Evolutionary conservation across 2,797 vertebrate species (phyloP).

Genomic region (Urophycis tenuis): DNA sequence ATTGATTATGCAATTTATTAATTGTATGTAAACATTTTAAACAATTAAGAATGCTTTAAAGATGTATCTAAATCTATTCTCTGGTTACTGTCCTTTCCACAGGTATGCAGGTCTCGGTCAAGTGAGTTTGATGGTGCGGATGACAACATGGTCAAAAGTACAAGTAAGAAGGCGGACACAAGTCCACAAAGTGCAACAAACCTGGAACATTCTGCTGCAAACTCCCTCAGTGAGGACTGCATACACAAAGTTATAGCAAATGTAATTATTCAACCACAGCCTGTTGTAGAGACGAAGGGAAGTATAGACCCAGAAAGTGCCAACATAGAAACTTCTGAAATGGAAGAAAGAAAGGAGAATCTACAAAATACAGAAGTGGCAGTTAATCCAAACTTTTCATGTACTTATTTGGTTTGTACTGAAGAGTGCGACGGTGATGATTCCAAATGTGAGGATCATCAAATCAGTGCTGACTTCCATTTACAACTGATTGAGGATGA

Average conservation of each 20-base stretch:
- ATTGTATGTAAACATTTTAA: neutral
- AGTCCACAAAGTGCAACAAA: constrained; percentile 18
- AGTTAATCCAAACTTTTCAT: constrained; percentile 26
- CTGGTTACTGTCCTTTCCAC: constrained; percentile 20
- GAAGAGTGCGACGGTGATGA: constrained; percentile 12
- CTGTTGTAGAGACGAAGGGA: constrained; percentile 5
- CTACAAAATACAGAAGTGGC: constrained; percentile 12
- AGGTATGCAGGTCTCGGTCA: constrained; percentile 45
- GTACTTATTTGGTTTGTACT: constrained; percentile 2
- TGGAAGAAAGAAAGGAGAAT: constrained; percentile 19
- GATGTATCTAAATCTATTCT: neutral
- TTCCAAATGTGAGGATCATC: constrained; percentile 22
- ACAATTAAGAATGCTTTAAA: neutral
- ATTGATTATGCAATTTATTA: neutral
- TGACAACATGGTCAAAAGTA: constrained; percentile 12
- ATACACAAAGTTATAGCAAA: constrained; percentile 33
- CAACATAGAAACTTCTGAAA: constrained; percentile 6
- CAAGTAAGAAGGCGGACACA: constrained; percentile 15
- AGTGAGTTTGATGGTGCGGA: constrained; percentile 8
- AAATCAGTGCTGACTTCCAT: neutral
- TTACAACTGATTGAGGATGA: neutral
- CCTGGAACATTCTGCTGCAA: constrained; percentile 16
- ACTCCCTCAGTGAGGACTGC: constrained; percentile 30
- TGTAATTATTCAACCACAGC: constrained; percentile 26
- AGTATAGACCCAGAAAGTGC: constrained; percentile 13